These are phyloP conservation scores for Prosopocoilus inquinatus DNA, from an alignment of 2,888 invertebrate species.

Conservation along the genomic window DNA sequence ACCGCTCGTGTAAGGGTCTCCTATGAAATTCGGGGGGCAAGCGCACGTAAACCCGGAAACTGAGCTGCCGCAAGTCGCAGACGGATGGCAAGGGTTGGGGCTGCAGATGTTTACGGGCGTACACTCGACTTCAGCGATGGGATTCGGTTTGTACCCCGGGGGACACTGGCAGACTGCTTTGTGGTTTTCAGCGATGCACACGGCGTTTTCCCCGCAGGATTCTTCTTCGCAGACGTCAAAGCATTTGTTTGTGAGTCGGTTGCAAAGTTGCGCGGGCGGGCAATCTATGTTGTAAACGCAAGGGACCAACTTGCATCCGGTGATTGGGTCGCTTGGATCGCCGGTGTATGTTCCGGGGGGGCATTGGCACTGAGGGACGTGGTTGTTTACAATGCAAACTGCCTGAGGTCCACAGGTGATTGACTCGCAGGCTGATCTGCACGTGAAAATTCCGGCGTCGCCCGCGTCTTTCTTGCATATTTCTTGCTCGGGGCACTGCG, in stretches of 20 bases:
- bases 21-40: constrained; percentile 74
- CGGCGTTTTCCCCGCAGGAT: constrained; percentile 82
- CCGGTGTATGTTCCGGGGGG: constrained; percentile 85
- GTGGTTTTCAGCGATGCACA: constrained; percentile 84
- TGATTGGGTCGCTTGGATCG: constrained; percentile 73
- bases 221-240: constrained; percentile 77
- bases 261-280: constrained; percentile 74
- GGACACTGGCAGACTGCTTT: constrained; percentile 82
- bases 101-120: constrained; percentile 68
- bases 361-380: constrained; percentile 86
- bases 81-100: constrained; percentile 76
- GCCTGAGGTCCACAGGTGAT: constrained; percentile 82
- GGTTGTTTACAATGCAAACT: constrained; percentile 85
- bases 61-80: constrained; percentile 74
- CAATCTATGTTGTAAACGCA: constrained; percentile 87
- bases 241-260: constrained; percentile 79
- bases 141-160: constrained; percentile 76
- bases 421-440: constrained; percentile 75
- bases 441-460: constrained; percentile 63
- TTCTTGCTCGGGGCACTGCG: constrained; percentile 80
- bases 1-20: constrained; percentile 73
- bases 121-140: constrained; percentile 81
- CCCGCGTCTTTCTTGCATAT: constrained; percentile 65
- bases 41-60: constrained; percentile 71
- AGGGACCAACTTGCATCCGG: constrained; percentile 76